phyloP scores from a whole-genome alignment of 2,113 vertebrate species.

The Sander lucioperca region DNA sequence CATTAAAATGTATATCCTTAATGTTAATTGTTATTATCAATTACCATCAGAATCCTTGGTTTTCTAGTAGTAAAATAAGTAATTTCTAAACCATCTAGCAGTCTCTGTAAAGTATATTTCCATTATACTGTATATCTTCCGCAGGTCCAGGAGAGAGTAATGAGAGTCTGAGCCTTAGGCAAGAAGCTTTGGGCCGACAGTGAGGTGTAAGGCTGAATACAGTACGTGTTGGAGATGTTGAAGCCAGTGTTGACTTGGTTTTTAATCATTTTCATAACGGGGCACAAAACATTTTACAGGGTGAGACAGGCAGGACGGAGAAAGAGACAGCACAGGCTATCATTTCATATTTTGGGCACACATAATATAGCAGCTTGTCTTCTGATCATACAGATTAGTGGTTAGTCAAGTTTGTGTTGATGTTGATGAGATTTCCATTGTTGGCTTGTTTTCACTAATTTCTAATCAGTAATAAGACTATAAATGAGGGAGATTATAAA shows the following conservation, averaged over 20 bases:
- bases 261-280: slow-evolving; percentile 32
- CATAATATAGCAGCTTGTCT: neutral
- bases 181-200: slow-evolving; percentile 17
- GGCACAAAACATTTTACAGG: slow-evolving; percentile 27
- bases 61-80: neutral
- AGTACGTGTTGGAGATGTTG: slow-evolving; percentile 16
- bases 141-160: slow-evolving; percentile 5
- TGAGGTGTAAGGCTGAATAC: slow-evolving; percentile 8
- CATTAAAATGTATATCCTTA: neutral
- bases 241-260: slow-evolving; percentile 34
- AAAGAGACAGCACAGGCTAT: slow-evolving; percentile 3
- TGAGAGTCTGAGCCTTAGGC: slow-evolving; percentile 35
- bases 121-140: neutral
- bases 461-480: neutral
- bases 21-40: neutral
- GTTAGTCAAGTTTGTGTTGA: neutral
- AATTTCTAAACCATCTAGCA: slow-evolving; percentile 1
- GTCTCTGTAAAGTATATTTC: neutral
- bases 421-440: neutral
- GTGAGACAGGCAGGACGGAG: neutral
- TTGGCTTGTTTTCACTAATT: neutral
- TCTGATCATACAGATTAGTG: neutral
- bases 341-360: neutral
- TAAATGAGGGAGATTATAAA: too few species aligned
- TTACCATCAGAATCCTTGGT: neutral